Evolutionary conservation across 37 sponge, comb jelly and placozoan species (phyloP), one percentile per base, ranked within the genome.

Genomic region (Theonella swinhoei): DNA sequence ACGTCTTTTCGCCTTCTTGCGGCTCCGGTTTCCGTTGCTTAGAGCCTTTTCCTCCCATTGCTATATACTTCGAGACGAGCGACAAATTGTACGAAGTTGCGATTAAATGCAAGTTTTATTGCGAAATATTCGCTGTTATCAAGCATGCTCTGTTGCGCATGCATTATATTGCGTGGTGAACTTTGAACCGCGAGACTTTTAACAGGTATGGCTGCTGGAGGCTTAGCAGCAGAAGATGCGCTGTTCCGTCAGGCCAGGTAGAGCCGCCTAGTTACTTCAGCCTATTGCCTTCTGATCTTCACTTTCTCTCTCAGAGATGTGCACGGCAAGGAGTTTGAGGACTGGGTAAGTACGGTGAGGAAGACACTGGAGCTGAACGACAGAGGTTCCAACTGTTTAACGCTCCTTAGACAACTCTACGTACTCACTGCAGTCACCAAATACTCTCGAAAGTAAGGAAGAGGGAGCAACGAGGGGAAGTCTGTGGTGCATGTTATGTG

Each of bases 381-480:
- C 47, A 33, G 89, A 14, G 86, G 93, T 1, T 77, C 43, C 31
- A 76, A 66, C 60, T 92, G 84, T 64, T 68, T 89, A 24, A 79
- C 83, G 0, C 62, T 70, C 7, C 70, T 92, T 17, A 65, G 93
- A 40, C 89, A 89, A 39, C 72, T 89, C 19, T 85, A 80, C 36
- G 85, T 92, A 35, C 75, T 92, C 42, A 67, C 65, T 36, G 75
- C 76, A 9, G 93, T 83, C 61, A 89, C 93, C 62, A 88, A 88
- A 40, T 84, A 91, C 76, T 79, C 43, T 26, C 42, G 91, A 70
- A 91, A 76, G 91, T 91, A 73, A 59, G 62, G 0, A 31, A 22
- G 64, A 17, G 14, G 23, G 31, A 66, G 9, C 37, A 70, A 33
- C 37, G 37, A 32, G 3, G 33, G 22, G 32, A 23, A 20, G 37